These are phyloP conservation scores for Fragum whitleyi DNA, from an alignment of 2,888 invertebrate genomes.

Conservation along the genomic window DNA sequence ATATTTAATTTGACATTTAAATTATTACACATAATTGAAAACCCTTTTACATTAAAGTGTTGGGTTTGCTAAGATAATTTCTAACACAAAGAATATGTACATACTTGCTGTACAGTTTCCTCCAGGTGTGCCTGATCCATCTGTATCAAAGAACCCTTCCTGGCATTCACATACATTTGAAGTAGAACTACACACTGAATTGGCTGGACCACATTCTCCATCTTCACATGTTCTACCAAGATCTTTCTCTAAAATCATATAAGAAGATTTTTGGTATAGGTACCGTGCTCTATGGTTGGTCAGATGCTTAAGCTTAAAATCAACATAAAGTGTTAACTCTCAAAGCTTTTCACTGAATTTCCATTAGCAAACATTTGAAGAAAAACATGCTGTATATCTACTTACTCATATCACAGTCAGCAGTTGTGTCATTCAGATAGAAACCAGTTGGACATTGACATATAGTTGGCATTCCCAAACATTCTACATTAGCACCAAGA, in stretches of 20 bases:
- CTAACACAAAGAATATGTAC: not conserved
- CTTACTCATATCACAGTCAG: not conserved
- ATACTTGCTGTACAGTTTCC: conserved; percentile 5
- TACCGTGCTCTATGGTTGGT: too few relatives aligned
- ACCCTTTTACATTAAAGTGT: not conserved
- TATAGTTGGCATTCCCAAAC: not conserved
- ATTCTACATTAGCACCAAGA: not conserved
- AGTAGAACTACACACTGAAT: conserved; percentile 3
- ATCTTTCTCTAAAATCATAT: not conserved
- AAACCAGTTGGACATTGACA: not conserved
- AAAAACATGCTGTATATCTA: not conserved
- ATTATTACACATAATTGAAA: too few relatives aligned
- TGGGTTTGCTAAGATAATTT: not conserved
- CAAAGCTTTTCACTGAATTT: too few relatives aligned
- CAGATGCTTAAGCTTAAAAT: too few relatives aligned
- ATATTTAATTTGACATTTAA: too few relatives aligned
- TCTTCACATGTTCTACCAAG: conserved; percentile 5
- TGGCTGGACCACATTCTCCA: conserved; percentile 5
- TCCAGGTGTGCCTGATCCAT: not conserved
- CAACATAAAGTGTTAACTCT: too few relatives aligned
- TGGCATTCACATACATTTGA: conserved; percentile 7
- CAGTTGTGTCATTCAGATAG: not conserved
- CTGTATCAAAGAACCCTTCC: not conserved
- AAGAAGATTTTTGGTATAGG: too few relatives aligned
- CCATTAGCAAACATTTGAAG: too few relatives aligned